Conservation (phyloP, 2,888 invertebrate species). For the Peribatodes rhomboidaria region DNA sequence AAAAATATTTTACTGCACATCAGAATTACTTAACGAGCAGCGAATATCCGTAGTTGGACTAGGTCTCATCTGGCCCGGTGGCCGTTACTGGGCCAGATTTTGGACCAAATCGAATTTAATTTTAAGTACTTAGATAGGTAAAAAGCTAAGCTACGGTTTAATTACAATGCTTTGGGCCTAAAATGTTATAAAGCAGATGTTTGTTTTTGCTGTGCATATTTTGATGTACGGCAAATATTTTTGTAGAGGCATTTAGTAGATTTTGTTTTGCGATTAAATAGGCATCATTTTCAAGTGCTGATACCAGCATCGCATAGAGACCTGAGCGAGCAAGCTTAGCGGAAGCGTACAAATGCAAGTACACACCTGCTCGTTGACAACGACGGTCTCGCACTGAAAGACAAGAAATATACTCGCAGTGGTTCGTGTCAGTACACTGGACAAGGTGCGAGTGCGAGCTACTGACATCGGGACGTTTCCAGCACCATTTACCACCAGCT, state of each 20-base stretch:
- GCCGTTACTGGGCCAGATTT: too few relatives aligned
- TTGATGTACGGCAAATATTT: background rate
- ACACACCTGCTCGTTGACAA: slow-evolving; percentile 35
- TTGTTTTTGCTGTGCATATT: too few relatives aligned
- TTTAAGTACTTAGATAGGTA: too few relatives aligned
- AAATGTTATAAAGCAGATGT: too few relatives aligned
- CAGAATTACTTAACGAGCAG: too few relatives aligned
- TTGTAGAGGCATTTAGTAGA: background rate
- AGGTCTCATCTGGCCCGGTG: too few relatives aligned
- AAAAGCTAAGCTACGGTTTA: too few relatives aligned
- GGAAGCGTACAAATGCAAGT: slow-evolving; percentile 23
- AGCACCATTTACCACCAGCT: background rate
- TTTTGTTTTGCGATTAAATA: background rate
- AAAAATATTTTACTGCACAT: too few relatives aligned
- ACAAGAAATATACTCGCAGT: slow-evolving; percentile 30
- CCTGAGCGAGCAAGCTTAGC: slow-evolving; percentile 27
- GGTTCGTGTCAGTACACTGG: background rate
- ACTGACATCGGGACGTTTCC: background rate
- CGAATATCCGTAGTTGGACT: too few relatives aligned
- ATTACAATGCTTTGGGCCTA: too few relatives aligned
- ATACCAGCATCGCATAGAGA: background rate
- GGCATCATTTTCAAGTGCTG: background rate
- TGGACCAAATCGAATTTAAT: too few relatives aligned
- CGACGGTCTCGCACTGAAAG: slow-evolving; percentile 35
- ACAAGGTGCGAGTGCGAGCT: slow-evolving; percentile 1